Base-by-base conservation (phyloP, 2,888 invertebrate genomes). In the Drosophila robusta region DNA sequence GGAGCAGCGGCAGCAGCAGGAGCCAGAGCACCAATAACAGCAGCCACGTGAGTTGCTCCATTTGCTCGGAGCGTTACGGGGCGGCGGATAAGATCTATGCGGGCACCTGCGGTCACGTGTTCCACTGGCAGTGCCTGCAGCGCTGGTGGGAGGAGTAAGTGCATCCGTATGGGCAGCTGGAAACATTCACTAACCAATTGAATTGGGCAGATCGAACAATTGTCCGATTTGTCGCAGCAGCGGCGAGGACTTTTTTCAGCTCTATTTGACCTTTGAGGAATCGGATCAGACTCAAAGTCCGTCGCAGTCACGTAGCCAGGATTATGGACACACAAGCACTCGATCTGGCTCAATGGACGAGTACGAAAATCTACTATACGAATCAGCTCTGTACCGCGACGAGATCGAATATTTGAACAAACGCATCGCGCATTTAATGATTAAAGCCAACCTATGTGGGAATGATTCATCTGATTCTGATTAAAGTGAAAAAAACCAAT, bases 141-240 rank as follows among this genome's bases (percentile, higher is more conserved):
- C 80, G 75, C 18, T 84, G 84, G 84, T 46, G 60, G 32, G 24
- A 51, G 16, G 70, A 80, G 84, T 84, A 62, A 84, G 83, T 87
- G 24, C 6, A 18, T 14, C 3, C 18, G 12, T 8, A 6, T 22
- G 29, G 0, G 22, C 2, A 1, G 9, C n/a, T 0, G 2, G 1
- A 2, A 45, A 16, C 9, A 22, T 22, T 8, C 34, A n/a, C 45
- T n/a, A 14, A 26, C 5, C 3, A 8, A 18, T 16, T 38, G 2
- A n/a, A 7, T 45, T 49, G 26, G 24, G 5, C 49, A 90, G 90
- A 26, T 78, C 80, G n/a, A 46, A 24, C n/a, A 73, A 58, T 49
- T 90, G 90, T 29, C 90, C 90, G 4, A 64, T 78, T 49, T 90
- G 90, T 46, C 89, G 90, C 4, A 29, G 22, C 4, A 8, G 9